Conservation (phyloP, 2,113 vertebrate species). For the Ophthalmolycus amberensis region DNA sequence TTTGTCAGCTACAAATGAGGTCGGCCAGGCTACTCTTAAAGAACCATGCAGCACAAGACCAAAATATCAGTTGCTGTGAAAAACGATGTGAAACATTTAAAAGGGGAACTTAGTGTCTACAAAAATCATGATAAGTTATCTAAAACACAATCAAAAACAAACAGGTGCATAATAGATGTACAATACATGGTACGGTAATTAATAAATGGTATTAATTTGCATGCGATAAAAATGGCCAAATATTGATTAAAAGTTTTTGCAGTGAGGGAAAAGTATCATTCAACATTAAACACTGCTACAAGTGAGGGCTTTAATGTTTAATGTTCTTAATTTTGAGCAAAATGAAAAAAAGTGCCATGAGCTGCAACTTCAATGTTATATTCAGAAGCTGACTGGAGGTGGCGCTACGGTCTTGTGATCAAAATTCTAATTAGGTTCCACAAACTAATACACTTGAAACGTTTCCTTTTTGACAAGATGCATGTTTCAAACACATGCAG, state of each 20-base stretch:
- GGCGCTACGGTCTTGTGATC: constrained; percentile 48
- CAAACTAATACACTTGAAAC: not conserved
- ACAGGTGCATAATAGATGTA: not conserved
- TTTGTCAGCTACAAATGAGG: not conserved
- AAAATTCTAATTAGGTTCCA: not conserved
- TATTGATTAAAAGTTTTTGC: not conserved
- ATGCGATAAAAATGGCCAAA: not conserved
- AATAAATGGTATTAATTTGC: not conserved
- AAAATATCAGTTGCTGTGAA: not conserved
- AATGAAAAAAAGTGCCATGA: not conserved
- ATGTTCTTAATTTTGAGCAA: not conserved
- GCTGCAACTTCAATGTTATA: constrained; percentile 8
- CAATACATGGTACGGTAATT: not conserved
- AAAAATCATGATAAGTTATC: not conserved
- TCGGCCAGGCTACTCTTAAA: not conserved
- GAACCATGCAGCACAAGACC: not conserved
- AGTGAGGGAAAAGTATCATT: not conserved
- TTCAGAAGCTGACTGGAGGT: constrained; percentile 45
- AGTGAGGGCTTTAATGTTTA: not conserved
- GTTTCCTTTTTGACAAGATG: not conserved
- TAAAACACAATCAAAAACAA: not conserved
- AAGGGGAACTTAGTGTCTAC: not conserved
- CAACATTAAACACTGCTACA: not conserved
- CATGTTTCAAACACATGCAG: constrained; percentile 21
- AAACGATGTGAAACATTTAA: not conserved